A percentile compares a stretch with the other conserved stretches of the same genome.
phyloP scores from a whole-genome alignment of 1,140 invertebrate genomes.

The Chrysoperla carnea region DNA sequence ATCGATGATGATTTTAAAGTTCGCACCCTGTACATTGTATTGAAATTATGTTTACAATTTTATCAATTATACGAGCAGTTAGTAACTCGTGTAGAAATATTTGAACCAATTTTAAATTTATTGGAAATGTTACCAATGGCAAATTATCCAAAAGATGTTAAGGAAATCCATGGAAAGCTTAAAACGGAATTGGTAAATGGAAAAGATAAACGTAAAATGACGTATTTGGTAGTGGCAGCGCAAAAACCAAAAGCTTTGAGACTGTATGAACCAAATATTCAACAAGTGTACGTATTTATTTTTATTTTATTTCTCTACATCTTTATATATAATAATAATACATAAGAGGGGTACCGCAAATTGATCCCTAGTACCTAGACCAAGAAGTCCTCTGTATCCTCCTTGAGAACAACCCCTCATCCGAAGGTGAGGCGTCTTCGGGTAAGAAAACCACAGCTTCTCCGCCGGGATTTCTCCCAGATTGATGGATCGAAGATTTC shows the following conservation, averaged over 20 bases:
- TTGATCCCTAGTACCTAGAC: no score
- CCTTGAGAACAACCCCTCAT: no score
- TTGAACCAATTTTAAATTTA: constrained; percentile 25
- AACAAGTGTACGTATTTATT: constrained; percentile 47
- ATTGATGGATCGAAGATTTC: no score
- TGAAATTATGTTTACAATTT: constrained; percentile 34
- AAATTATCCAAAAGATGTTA: constrained; percentile 40
- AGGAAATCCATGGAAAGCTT: constrained; percentile 25
- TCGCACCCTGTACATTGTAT: constrained; percentile 27
- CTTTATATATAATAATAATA: no score
- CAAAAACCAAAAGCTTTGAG: constrained; percentile 63
- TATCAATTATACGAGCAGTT: constrained; percentile 18
- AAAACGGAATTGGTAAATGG: constrained; percentile 24
- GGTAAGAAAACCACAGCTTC: no score
- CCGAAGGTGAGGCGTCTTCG: no score
- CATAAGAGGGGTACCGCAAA: no score
- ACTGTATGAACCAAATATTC: constrained; percentile 68
- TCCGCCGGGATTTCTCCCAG: no score
- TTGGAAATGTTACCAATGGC: constrained; percentile 30
- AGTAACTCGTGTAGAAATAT: constrained; percentile 21
- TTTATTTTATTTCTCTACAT: no score
- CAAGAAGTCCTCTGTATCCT: no score
- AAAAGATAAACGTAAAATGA: constrained; percentile 33
- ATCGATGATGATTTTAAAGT: constrained; percentile 42
- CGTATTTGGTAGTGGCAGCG: constrained; percentile 33